Evolutionary conservation across 2,797 vertebrate genomes (phyloP), one percentile per base, ranked within the genome.

Genomic region (Protonibea diacanthus): DNA sequence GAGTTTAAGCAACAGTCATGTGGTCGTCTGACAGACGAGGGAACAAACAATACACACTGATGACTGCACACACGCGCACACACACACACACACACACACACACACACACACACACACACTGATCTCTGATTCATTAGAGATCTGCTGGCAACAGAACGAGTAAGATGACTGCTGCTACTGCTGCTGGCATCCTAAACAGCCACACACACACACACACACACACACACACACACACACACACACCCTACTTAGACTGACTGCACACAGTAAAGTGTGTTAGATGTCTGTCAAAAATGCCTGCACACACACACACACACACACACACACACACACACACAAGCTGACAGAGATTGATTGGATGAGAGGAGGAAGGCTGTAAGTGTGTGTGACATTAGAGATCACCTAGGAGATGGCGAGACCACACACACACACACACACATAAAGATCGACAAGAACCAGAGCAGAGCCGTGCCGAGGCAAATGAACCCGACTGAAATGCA

Each of bases 401-500:
- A 89, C 84, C 83, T 61, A 73, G 76, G 89, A 85, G 80, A 89
- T 81, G 71, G 67, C 0, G 13, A 71, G 51, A 66, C 71, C 33
- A 20, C 15, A 20, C 38, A 44, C 64, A 27, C 71, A 70, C 66
- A 71, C 62, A 71, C 77, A 72, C 76, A 71, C 58, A 74, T 44
- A 87, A 57, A 38, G 65, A 89, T 82, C 42, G 72, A 84, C 59
- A 48, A 25, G 64, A 88, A 81, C 67, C 86, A 80, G 83, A 83
- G 79, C 81, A 80, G 57, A 85, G 83, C 76, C 3, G 13, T 68
- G 68, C 80, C 73, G 70, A 68, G 65, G 86, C 89, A 91, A 92
- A 92, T 93, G 83, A 90, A 90, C 74, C 83, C 61, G 75, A 89
- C 86, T 89, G 84, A 93, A 93, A 92, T 93, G 91, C 88, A 92